phyloP scores from a whole-genome alignment of 2,888 invertebrate genomes.

The Nephrotoma flavescens region DNA sequence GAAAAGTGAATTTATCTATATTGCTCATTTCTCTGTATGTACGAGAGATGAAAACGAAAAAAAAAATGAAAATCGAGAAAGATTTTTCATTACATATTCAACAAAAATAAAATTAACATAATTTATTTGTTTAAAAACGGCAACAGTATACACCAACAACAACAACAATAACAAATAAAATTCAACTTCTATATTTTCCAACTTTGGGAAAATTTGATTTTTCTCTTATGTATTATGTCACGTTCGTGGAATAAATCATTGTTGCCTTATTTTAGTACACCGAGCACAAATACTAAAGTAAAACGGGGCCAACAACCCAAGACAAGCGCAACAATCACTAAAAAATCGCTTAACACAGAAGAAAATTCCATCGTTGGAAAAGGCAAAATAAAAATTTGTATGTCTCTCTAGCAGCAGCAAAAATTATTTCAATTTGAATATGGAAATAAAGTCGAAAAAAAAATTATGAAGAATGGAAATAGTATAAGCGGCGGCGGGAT shows the following conservation, averaged over 20 bases:
- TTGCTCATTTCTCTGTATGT: not conserved
- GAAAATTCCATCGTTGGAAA: not conserved
- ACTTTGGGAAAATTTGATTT: not conserved
- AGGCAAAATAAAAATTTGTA: not conserved
- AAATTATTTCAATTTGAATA: not conserved
- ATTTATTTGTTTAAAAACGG: not conserved
- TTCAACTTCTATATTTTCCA: not conserved
- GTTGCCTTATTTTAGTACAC: not conserved
- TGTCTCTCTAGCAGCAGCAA: not conserved
- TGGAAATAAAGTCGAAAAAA: not conserved
- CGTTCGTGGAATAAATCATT: constrained; percentile 1
- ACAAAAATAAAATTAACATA: not conserved
- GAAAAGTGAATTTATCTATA: not conserved
- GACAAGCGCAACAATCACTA: not conserved
- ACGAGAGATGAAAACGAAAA: not conserved
- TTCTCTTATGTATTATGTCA: not conserved
- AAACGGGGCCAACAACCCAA: not conserved
- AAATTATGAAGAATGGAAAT: not conserved
- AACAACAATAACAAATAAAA: not conserved
- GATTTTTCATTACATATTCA: not conserved
- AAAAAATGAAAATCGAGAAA: not conserved
- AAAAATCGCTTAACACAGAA: not conserved
- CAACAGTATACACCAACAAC: not conserved
- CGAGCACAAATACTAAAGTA: not conserved
- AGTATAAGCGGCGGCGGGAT: not conserved